Evolutionary conservation across 2,113 vertebrate species (phyloP).

Genomic region (Coreoperca whiteheadi): DNA sequence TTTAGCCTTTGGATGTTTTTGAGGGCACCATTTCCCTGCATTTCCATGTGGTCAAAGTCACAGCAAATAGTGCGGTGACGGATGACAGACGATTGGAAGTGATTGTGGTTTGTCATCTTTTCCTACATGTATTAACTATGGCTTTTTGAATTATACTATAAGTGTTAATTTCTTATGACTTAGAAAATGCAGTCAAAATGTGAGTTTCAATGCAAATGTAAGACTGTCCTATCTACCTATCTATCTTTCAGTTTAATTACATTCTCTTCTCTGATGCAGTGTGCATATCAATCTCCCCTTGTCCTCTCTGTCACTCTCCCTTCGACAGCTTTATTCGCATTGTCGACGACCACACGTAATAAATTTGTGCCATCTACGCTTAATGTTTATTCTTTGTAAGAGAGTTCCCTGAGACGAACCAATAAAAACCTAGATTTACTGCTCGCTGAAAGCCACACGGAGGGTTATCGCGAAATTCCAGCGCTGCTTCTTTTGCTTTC

Average conservation of each 20-base stretch:
- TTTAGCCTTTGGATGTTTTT: constrained; percentile 30
- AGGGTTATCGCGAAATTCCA: constrained; percentile 76
- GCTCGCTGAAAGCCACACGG: constrained; percentile 54
- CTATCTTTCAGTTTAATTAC: constrained; percentile 54
- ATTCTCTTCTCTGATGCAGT: constrained; percentile 54
- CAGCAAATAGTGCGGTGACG: neutral
- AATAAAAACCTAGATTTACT: constrained; percentile 74
- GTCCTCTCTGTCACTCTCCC: constrained; percentile 49
- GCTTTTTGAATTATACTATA: constrained; percentile 8
- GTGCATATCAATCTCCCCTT: constrained; percentile 59
- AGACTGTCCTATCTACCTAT: neutral
- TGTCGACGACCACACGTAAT: constrained; percentile 58
- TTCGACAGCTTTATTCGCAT: constrained; percentile 72
- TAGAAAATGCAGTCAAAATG: neutral
- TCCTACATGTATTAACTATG: neutral
- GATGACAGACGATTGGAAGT: constrained; percentile 23
- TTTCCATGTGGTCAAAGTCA: constrained; percentile 3
- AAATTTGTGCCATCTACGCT: constrained; percentile 73
- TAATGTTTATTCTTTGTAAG: constrained; percentile 76
- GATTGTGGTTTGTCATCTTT: constrained; percentile 51
- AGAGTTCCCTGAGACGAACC: constrained; percentile 62
- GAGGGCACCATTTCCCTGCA: neutral
- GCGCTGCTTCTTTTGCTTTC: constrained; percentile 46
- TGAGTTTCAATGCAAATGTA: neutral
- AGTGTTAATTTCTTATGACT: neutral